Percentiles rank a stretch among this genome's conserved stretches.
phyloP scores from a whole-genome alignment of 2,888 invertebrate genomes.

The Drosophila paracracens region DNA sequence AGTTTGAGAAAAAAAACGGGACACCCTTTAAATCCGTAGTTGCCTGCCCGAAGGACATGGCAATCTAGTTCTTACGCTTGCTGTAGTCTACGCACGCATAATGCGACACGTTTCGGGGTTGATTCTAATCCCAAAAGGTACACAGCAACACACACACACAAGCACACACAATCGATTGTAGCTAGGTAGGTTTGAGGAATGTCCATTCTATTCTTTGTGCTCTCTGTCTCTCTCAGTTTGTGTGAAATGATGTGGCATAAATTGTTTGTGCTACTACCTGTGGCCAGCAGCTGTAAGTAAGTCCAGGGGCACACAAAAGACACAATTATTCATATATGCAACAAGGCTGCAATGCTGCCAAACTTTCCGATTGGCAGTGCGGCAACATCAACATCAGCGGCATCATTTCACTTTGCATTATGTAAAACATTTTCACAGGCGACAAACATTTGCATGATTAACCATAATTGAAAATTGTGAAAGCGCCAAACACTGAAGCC shows the following conservation, averaged over 20 bases:
- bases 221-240: conserved; percentile 9
- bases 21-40: conserved; percentile 37
- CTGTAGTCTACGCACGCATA: conserved; percentile 50
- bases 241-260: conserved; percentile 79
- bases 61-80: conserved; percentile 35
- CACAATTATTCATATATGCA: conserved; percentile 78
- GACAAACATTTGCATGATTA: conserved; percentile 79
- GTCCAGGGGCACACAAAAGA: conserved; percentile 49
- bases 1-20: conserved; percentile 3
- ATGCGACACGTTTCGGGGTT: conserved; percentile 74
- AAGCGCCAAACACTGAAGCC: conserved; percentile 48
- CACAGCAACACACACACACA: conserved; percentile 9
- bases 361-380: conserved; percentile 14
- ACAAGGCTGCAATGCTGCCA: conserved; percentile 40
- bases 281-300: conserved; percentile 47
- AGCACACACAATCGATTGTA: conserved; percentile 7
- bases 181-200: conserved; percentile 28
- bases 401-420: conserved; percentile 77
- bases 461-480: conserved; percentile 77
- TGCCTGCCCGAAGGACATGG: conserved; percentile 35
- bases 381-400: conserved; percentile 10
- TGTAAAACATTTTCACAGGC: conserved; percentile 79
- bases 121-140: conserved; percentile 73
- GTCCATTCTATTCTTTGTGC: conserved; percentile 42
- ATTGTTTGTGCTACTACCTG: conserved; percentile 77